phyloP scores from a whole-genome alignment of 2,797 vertebrate species.

The Erethizon dorsatum region DNA sequence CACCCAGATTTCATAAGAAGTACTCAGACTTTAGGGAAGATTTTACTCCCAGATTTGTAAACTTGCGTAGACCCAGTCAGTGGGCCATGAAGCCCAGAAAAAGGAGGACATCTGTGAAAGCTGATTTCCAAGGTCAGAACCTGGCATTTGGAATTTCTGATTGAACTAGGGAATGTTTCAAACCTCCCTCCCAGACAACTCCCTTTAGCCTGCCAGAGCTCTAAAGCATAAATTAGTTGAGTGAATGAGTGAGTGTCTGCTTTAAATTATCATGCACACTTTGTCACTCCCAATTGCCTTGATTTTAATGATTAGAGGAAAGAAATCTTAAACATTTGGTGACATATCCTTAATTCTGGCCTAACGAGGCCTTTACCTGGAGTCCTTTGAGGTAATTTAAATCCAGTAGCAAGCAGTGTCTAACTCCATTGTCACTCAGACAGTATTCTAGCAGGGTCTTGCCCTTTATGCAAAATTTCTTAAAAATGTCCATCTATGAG shows the following conservation, averaged over 20 bases:
- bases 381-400: conserved; percentile 50
- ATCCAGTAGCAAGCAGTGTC: not conserved
- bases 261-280: conserved; percentile 66
- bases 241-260: conserved; percentile 68
- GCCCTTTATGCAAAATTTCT: conserved; percentile 54
- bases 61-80: not conserved
- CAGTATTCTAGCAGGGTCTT: not conserved
- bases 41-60: not conserved
- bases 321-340: conserved; percentile 58
- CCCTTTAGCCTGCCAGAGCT: conserved; percentile 4
- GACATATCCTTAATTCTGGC: conserved; percentile 64
- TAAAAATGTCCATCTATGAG: conserved; percentile 26
- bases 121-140: conserved; percentile 21
- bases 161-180: conserved; percentile 52
- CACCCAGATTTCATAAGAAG: not conserved
- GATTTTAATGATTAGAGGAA: conserved; percentile 63
- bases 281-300: conserved; percentile 62
- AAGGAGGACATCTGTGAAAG: not conserved
- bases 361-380: conserved; percentile 56
- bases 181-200: conserved; percentile 60
- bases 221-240: conserved; percentile 77
- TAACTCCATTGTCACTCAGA: not conserved
- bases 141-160: conserved; percentile 72
- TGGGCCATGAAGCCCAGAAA: not conserved
- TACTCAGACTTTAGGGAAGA: not conserved